phyloP scores from a whole-genome alignment of 2,888 invertebrate genomes.

The Calephelis perditalis region DNA sequence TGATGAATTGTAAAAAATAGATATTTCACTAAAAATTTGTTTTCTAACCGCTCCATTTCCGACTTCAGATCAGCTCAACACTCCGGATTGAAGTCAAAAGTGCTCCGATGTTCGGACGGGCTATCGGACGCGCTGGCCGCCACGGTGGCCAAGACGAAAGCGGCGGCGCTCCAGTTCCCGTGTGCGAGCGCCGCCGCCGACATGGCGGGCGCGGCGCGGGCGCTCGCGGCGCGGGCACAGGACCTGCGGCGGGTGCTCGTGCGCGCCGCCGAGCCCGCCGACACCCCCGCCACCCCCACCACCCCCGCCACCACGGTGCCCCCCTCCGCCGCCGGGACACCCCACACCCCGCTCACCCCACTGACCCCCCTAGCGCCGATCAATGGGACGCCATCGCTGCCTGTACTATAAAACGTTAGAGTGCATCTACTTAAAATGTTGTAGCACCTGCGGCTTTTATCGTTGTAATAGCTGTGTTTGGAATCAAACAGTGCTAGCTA shows the following conservation, averaged over 20 bases:
- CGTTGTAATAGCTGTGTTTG: too few relatives aligned
- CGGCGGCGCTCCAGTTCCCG: constrained; percentile 94
- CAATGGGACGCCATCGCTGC: constrained; percentile 46
- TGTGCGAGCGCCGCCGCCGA: constrained; percentile 93
- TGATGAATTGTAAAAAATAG: too few relatives aligned
- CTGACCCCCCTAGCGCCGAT: constrained; percentile 48
- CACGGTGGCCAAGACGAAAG: constrained; percentile 92
- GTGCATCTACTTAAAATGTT: too few relatives aligned
- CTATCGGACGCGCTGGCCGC: constrained; percentile 88
- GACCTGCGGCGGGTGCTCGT: constrained; percentile 87
- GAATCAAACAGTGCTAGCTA: too few relatives aligned
- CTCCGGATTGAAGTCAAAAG: constrained; percentile 84
- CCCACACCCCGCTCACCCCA: constrained; percentile 44
- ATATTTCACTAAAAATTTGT: too few relatives aligned
- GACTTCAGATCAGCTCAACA: constrained; percentile 84
- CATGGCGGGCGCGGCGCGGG: constrained; percentile 94
- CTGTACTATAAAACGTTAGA: constrained; percentile 45
- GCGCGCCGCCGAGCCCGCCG: constrained; percentile 79
- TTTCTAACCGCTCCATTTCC: too few relatives aligned
- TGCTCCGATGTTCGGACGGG: constrained; percentile 86
- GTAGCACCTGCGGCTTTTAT: too few relatives aligned
- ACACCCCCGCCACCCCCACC: constrained; percentile 36
- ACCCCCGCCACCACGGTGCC: constrained; percentile 54
- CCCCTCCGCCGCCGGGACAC: constrained; percentile 51
- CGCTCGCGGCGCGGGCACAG: constrained; percentile 89